Conservation (phyloP, 1,140 invertebrate species). For the Pissodes strobi region DNA sequence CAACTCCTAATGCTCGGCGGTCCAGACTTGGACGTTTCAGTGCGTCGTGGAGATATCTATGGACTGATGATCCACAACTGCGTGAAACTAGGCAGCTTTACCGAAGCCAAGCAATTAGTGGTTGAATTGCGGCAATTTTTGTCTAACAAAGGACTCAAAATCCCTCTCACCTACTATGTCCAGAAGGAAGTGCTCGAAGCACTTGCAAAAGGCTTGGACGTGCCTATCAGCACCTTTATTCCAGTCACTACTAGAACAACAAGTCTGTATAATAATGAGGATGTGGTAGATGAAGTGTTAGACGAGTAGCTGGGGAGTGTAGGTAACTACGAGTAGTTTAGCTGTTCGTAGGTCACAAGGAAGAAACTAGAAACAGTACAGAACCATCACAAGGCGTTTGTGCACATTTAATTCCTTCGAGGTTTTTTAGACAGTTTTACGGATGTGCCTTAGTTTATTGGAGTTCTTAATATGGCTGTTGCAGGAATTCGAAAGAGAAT, state of each 20-base stretch:
- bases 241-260: slow-evolving; percentile 30
- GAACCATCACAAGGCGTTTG: too few species aligned
- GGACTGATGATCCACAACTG: slow-evolving; percentile 61
- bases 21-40: slow-evolving; percentile 59
- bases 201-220: slow-evolving; percentile 49
- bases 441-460: too few species aligned
- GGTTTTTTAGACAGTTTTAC: too few species aligned
- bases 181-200: slow-evolving; percentile 50
- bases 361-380: too few species aligned
- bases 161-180: slow-evolving; percentile 53
- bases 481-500: too few species aligned
- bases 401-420: too few species aligned
- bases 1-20: slow-evolving; percentile 60
- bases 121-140: slow-evolving; percentile 51
- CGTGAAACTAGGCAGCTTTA: slow-evolving; percentile 55
- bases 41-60: slow-evolving; percentile 62
- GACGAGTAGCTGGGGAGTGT: too few species aligned
- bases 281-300: slow-evolving; percentile 48
- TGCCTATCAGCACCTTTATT: slow-evolving; percentile 45
- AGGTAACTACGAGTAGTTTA: too few species aligned
- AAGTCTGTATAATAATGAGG: slow-evolving; percentile 39
- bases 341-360: too few species aligned
- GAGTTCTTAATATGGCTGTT: too few species aligned
- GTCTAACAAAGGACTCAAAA: slow-evolving; percentile 32
- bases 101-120: slow-evolving; percentile 49